Evolutionary conservation across 2,113 vertebrate species (phyloP), one percentile per base, ranked within the genome.

Genomic region (Campylomormyrus numenius): DNA sequence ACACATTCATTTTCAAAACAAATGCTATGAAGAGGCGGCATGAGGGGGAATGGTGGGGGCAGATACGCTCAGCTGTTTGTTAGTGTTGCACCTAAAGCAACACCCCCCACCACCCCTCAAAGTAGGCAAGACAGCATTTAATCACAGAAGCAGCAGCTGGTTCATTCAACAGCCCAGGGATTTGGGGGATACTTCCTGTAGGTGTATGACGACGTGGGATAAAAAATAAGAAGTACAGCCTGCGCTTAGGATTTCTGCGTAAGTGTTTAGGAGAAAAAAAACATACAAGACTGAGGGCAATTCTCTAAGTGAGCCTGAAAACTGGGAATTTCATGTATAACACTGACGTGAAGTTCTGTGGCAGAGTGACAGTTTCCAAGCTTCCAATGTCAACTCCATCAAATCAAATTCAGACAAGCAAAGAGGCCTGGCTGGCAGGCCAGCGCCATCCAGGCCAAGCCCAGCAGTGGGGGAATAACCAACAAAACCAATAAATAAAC

Each of bases 141-240:
- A 91, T 90, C 91, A 86, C n/a, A 31, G 90, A 89, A 85, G 58
- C 87, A 88, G 91, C 91, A 91, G 92, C 93, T 91, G 92, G 90
- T 56, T 89, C 21, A 42, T 88, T 89, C 91, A 90, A 77, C 90
- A 91, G 89, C 87, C 88, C 42, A 13, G 91, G 52, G 91, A 88
- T 89, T 88, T 77, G 15, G 89, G 58, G 62, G 89, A 62, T 39
- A 84, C 74, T 89, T 91, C 90, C 27, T 24, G 52, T 3, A 45
- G 77, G 39, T n/a, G 1, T 24, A 39, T 24, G 15, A 11, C 7
- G 17, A 39, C 19, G 84, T 19, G 49, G 48, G 35, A 6, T 52
- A 46, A 42, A 56, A 15, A 45, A 85, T 46, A 21, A 84, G 24
- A 66, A 42, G 3, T 24, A 50, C n/a, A 86, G 85, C n/a, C 48